Evolutionary conservation across 2,888 invertebrate genomes (phyloP).

Genomic region (Tineola bisselliella): DNA sequence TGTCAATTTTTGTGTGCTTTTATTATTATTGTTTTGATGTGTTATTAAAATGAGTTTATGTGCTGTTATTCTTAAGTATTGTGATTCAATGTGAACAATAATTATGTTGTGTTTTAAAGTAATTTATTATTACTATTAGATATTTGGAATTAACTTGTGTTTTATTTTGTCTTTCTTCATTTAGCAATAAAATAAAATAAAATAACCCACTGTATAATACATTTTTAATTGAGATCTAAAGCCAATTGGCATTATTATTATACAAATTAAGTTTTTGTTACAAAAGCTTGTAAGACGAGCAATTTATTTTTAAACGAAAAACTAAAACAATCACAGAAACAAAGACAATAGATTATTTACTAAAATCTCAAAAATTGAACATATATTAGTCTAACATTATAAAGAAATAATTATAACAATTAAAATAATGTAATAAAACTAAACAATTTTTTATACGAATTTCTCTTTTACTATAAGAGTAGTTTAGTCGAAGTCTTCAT

Average conservation of each 20-base stretch:
- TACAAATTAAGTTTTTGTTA: neutral
- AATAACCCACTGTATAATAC: too few species aligned
- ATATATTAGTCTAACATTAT: too few species aligned
- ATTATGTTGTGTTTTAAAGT: slow-evolving; percentile 45
- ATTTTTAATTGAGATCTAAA: neutral
- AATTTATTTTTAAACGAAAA: neutral
- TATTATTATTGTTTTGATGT: neutral
- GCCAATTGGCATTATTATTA: neutral
- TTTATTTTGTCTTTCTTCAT: too few species aligned
- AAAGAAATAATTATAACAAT: too few species aligned
- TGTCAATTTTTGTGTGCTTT: too few species aligned
- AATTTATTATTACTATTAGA: too few species aligned
- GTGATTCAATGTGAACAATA: slow-evolving; percentile 54
- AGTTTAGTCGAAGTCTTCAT: slow-evolving; percentile 56
- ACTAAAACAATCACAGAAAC: neutral
- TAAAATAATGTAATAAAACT: too few species aligned
- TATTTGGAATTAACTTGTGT: too few species aligned
- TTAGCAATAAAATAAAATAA: too few species aligned
- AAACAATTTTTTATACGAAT: neutral
- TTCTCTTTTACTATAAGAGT: neutral
- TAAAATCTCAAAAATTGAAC: too few species aligned
- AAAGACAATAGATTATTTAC: neutral
- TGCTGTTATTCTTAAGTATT: slow-evolving; percentile 30
- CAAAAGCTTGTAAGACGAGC: neutral
- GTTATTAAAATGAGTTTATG: slow-evolving; percentile 12